These are phyloP conservation scores for Andrena praecox DNA, from an alignment of 2,888 invertebrate species.

Conservation along the genomic window DNA sequence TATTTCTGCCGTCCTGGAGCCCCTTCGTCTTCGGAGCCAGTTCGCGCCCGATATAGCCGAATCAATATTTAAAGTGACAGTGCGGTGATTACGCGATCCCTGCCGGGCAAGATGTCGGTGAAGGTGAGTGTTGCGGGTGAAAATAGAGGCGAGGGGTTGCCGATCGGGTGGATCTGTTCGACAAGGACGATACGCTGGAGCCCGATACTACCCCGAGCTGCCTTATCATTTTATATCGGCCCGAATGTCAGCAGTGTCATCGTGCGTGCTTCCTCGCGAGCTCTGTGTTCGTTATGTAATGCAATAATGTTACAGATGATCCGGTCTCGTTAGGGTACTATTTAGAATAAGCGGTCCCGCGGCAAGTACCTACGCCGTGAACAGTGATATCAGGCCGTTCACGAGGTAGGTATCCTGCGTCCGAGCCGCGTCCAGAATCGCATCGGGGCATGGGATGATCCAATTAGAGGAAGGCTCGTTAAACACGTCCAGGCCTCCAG, in stretches of 20 bases:
- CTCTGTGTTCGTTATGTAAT: constrained; percentile 18
- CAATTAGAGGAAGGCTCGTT: neutral
- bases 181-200: neutral
- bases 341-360: neutral
- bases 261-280: neutral
- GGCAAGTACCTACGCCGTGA: too few species aligned
- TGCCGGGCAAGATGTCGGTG: constrained; percentile 81
- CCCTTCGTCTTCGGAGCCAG: neutral
- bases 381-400: too few species aligned
- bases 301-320: neutral
- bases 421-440: too few species aligned
- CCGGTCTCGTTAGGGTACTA: neutral
- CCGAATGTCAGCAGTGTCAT: too few species aligned
- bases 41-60: constrained; percentile 45
- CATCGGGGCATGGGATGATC: too few species aligned
- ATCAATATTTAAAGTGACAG: constrained; percentile 73
- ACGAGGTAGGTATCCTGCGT: too few species aligned
- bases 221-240: too few species aligned
- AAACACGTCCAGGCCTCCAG: neutral
- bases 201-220: neutral
- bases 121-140: constrained; percentile 76
- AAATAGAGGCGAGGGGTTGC: neutral
- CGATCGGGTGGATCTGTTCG: too few species aligned
- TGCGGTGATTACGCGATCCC: constrained; percentile 71
- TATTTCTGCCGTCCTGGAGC: neutral